phyloP scores from a whole-genome alignment of 2,888 invertebrate genomes.

The Asteroscopus sphinx region DNA sequence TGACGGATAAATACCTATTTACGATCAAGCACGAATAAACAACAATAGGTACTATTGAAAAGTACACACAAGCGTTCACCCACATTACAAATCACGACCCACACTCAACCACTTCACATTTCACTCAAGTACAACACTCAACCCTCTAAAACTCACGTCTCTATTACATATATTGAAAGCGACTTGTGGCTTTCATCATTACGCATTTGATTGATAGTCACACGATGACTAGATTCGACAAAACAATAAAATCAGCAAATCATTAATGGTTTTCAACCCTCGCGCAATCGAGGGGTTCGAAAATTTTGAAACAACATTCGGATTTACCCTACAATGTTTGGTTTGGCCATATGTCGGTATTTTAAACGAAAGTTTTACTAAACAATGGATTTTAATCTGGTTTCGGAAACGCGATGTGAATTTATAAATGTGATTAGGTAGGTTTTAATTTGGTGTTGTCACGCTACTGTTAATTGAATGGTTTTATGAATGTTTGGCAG shows the following conservation, averaged over 20 bases:
- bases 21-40: no score
- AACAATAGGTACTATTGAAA: constrained; percentile 5
- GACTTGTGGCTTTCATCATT: constrained; percentile 60
- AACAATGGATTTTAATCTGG: constrained; percentile 48
- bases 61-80: constrained; percentile 12
- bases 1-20: no score
- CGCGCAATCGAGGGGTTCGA: constrained; percentile 42
- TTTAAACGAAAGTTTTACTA: constrained; percentile 48
- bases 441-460: constrained; percentile 45
- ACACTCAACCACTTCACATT: constrained; percentile 44
- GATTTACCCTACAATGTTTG: constrained; percentile 51
- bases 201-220: constrained; percentile 51
- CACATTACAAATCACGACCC: constrained; percentile 33
- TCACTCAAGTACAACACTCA: constrained; percentile 24
- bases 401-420: constrained; percentile 43
- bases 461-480: constrained; percentile 30
- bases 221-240: constrained; percentile 52
- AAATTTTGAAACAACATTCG: constrained; percentile 48
- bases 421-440: constrained; percentile 38
- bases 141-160: constrained; percentile 45
- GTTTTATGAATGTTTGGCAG: constrained; percentile 4
- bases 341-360: constrained; percentile 58
- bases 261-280: constrained; percentile 60
- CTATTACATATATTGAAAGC: constrained; percentile 46
- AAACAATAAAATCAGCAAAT: constrained; percentile 62